Conservation (phyloP, 2,888 invertebrate species). For the Cryptus viduatorius region DNA sequence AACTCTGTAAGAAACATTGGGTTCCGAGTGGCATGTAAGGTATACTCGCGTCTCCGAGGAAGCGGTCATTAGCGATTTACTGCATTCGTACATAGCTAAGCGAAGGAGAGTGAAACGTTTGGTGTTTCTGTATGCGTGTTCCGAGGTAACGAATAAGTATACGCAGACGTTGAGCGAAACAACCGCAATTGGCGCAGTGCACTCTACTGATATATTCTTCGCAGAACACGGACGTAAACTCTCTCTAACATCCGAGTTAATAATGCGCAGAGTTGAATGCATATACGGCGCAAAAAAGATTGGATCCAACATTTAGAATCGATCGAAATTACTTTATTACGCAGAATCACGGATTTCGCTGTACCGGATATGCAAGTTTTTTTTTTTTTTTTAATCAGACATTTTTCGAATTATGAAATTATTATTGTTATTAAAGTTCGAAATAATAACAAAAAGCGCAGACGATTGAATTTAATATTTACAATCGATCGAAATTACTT, state of each 20-base stretch:
- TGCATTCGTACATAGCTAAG: slow-evolving; percentile 44
- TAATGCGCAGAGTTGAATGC: neutral
- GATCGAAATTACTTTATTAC: too few species aligned
- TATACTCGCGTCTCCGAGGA: slow-evolving; percentile 31
- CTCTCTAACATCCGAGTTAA: neutral
- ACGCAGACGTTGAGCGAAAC: slow-evolving; percentile 20
- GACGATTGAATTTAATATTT: too few species aligned
- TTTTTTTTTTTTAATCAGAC: too few species aligned
- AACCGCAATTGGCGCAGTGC: slow-evolving; percentile 58
- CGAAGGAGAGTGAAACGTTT: neutral
- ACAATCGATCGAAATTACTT: too few species aligned
- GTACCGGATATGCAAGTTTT: too few species aligned
- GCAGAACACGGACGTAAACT: neutral
- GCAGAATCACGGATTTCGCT: too few species aligned
- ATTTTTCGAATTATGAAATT: too few species aligned
- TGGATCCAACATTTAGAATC: too few species aligned
- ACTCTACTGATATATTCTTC: slow-evolving; percentile 14
- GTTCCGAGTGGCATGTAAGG: neutral
- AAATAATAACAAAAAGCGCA: too few species aligned
- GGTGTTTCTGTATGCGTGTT: too few species aligned
- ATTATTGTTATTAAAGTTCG: too few species aligned
- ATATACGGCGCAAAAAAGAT: neutral
- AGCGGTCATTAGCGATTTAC: slow-evolving; percentile 63
- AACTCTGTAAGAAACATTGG: neutral
- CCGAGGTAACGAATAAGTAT: neutral